Base-by-base conservation (phyloP, 2,113 vertebrate species). In the Cephalopterus ornatus region DNA sequence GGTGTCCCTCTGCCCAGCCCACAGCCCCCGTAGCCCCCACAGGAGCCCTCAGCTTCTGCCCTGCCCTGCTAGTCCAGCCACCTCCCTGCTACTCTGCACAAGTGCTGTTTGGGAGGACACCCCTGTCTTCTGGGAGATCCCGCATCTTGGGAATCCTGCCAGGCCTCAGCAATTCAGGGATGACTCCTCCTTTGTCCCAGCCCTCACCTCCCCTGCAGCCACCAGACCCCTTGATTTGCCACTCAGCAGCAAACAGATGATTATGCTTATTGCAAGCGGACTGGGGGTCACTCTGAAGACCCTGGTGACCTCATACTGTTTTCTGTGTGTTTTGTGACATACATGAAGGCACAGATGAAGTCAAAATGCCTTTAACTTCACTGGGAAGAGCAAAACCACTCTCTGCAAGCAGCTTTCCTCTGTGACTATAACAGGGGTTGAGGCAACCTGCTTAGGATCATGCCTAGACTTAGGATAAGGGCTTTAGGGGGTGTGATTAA, bases 1-100 rank as follows among this genome's bases (percentile, higher is more conserved):
- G 15, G 3, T 32, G 28, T 44, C 17, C 33, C 28, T 65, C 39
- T 81, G 74, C 26, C 22, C 18, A 67, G 27, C 21, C 33, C 0
- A 0, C 19, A 87, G 37, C 19, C 28, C 11, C 41, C 3, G 0
- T 47, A 71, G 15, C 28, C 23, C 32, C 19, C 1, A 1, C 19
- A 52, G 50, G 15, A 83, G 24, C 9, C 13, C 50, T 41, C 1
- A 4, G 30, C 41, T 85, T 41, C 55, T 28, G 11, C 27, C 8
- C 55, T 28, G 11, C 27, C 8, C 9, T 0, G 0, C 30, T 22
- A 26, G 21, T 33, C n/a, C 44, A 26, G 28, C 2, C 0, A 49
- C 42, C 46, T 76, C 41, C 49, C 66, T 53, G 59, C 24, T 15
- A 8, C 33, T n/a, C 28, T 0, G 0, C 3, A 11, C 47, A 63